Evolutionary conservation across 2,113 vertebrate genomes (phyloP).

Genomic region (Taxidea taxus): DNA sequence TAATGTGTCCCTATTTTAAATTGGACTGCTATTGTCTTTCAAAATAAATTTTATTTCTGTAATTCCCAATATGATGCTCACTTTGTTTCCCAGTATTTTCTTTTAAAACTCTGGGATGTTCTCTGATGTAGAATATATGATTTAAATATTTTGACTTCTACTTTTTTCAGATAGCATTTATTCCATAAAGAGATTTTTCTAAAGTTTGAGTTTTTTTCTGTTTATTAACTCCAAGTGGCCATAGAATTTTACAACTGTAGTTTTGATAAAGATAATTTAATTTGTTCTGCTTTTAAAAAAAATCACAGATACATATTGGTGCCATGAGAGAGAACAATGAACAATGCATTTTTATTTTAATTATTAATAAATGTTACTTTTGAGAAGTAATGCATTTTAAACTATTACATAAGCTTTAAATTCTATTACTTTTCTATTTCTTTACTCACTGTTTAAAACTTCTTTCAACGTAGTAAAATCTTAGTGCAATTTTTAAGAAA

Average conservation of each 20-base stretch:
- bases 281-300: neutral
- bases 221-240: neutral
- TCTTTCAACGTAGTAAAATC: neutral
- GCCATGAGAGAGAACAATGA: neutral
- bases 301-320: accelerated
- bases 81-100: neutral
- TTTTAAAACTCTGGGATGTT: neutral
- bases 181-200: accelerated
- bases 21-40: neutral
- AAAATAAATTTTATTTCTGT: slow-evolving; percentile 18
- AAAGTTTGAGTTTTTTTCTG: neutral
- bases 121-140: neutral
- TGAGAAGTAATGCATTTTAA: slow-evolving; percentile 26
- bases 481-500: slow-evolving; percentile 26
- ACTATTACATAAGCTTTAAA: neutral
- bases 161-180: neutral
- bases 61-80: neutral
- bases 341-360: neutral
- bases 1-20: neutral
- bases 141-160: neutral
- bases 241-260: neutral
- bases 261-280: neutral
- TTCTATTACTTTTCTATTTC: neutral
- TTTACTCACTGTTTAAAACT: neutral
- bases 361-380: slow-evolving; percentile 29